Conservation (phyloP, 64 coral and sea anemone genomes). For the Montipora foliosa region DNA sequence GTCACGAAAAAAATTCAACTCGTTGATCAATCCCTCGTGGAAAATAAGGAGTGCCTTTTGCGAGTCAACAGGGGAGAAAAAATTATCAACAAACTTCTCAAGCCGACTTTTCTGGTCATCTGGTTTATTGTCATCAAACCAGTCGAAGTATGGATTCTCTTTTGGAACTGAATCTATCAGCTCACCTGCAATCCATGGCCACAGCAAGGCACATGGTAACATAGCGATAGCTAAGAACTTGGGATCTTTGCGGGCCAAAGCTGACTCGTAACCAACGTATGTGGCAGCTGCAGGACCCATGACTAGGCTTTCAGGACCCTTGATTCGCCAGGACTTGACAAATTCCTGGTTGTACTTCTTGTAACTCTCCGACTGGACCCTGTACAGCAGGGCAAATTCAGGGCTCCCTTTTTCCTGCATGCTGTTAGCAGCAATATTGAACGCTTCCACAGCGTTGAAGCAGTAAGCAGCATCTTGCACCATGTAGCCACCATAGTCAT, state of each 20-base stretch:
- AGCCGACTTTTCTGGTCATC: slow-evolving; percentile 21
- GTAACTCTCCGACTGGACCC: slow-evolving; percentile 53
- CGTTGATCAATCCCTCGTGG: slow-evolving; percentile 60
- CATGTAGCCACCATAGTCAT: slow-evolving; percentile 72
- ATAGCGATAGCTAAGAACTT: slow-evolving; percentile 57
- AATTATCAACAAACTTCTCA: slow-evolving; percentile 65
- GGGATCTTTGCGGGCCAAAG: slow-evolving; percentile 12
- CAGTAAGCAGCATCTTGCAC: slow-evolving; percentile 76
- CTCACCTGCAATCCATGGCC: slow-evolving; percentile 63
- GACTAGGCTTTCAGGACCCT: slow-evolving; percentile 42
- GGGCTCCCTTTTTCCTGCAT: slow-evolving; percentile 4
- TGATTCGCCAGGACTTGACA: slow-evolving; percentile 48
- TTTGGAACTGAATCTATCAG: slow-evolving; percentile 24
- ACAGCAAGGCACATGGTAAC: slow-evolving; percentile 66
- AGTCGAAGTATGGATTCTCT: slow-evolving; percentile 38
- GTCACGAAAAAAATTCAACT: slow-evolving; percentile 73
- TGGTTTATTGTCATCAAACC: slow-evolving; percentile 57
- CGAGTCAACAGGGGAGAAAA: slow-evolving; percentile 32
- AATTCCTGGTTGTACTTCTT: slow-evolving; percentile 61
- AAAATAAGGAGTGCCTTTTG: slow-evolving; percentile 32
- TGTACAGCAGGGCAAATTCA: slow-evolving; percentile 60
- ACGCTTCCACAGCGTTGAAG: slow-evolving; percentile 59
- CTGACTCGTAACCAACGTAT: slow-evolving; percentile 53
- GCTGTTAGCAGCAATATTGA: slow-evolving; percentile 33
- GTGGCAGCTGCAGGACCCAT: slow-evolving; percentile 60